Percentiles rank a stretch among this genome's conserved stretches.
Evolutionary conservation across 2,888 invertebrate species (phyloP).

Genomic region (Noctua fimbriata): DNA sequence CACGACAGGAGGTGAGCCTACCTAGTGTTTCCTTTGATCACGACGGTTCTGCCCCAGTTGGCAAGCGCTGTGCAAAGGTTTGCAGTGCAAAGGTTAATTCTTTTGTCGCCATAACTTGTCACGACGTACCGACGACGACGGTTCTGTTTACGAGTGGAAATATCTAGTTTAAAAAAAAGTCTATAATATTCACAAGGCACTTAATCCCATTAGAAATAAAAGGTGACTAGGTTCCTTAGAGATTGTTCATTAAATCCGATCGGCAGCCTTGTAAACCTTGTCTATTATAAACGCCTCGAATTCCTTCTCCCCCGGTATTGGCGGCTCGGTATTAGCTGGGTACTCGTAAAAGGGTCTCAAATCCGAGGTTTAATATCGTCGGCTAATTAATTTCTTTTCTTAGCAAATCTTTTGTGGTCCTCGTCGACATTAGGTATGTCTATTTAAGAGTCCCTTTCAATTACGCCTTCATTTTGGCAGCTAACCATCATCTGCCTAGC

Average conservation of each 20-base stretch:
- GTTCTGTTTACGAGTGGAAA: slow-evolving; percentile 19
- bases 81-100: slow-evolving; percentile 72
- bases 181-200: slow-evolving; percentile 14
- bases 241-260: slow-evolving; percentile 66
- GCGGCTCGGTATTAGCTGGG: slow-evolving; percentile 58
- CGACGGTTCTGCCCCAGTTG: slow-evolving; percentile 80
- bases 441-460: slow-evolving; percentile 51
- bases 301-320: slow-evolving; percentile 62
- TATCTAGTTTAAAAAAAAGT: slow-evolving; percentile 22
- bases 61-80: slow-evolving; percentile 72
- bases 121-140: slow-evolving; percentile 1
- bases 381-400: slow-evolving; percentile 71
- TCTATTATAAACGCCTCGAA: slow-evolving; percentile 66
- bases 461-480: slow-evolving; percentile 38
- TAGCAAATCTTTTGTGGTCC: slow-evolving; percentile 59
- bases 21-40: slow-evolving; percentile 80
- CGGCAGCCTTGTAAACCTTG: slow-evolving; percentile 55
- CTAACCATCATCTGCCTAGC: neutral
- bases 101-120: slow-evolving; percentile 69
- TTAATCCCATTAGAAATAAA: slow-evolving; percentile 33
- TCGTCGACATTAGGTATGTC: slow-evolving; percentile 50
- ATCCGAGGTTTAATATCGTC: slow-evolving; percentile 67
- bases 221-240: slow-evolving; percentile 41
- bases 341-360: slow-evolving; percentile 66
- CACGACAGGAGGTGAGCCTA: slow-evolving; percentile 76